A percentile compares a stretch with the other conserved stretches of the same genome.
These are phyloP conservation scores for Centropus unirufus DNA, from an alignment of 2,113 vertebrate genomes.

Conservation along the genomic window DNA sequence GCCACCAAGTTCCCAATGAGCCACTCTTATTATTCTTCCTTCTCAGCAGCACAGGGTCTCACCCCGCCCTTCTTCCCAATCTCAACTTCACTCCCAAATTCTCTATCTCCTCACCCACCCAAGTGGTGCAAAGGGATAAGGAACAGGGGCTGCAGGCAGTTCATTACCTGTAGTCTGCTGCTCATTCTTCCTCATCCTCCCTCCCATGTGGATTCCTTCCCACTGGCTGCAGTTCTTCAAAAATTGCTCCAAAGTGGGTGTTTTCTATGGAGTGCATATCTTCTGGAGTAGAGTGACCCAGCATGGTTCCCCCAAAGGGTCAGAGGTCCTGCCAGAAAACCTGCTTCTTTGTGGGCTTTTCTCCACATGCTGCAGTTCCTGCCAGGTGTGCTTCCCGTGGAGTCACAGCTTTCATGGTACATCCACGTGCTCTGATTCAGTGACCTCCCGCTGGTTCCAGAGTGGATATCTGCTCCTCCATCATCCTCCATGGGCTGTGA, in stretches of 20 bases:
- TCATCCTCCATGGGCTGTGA: background rate
- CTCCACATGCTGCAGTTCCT: background rate
- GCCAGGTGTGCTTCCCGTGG: background rate
- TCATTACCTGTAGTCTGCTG: background rate
- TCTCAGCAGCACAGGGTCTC: background rate
- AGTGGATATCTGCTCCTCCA: background rate
- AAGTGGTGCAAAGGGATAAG: fast-evolving
- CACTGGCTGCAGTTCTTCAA: background rate
- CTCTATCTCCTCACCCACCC: fast-evolving
- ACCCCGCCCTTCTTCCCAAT: background rate
- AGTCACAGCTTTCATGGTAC: background rate
- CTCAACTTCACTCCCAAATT: background rate
- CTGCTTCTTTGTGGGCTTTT: fast-evolving
- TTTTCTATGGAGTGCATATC: fast-evolving
- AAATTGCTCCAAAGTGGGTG: background rate
- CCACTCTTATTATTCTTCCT: background rate
- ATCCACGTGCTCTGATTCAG: background rate
- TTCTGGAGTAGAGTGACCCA: background rate
- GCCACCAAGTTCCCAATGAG: background rate
- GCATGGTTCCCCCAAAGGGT: fast-evolving
- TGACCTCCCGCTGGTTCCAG: background rate
- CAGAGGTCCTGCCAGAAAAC: background rate
- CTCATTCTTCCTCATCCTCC: background rate
- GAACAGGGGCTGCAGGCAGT: background rate
- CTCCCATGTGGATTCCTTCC: fast-evolving